Base-by-base conservation (phyloP, 1,140 invertebrate species). In the Tetranychus cinnabarinus region DNA sequence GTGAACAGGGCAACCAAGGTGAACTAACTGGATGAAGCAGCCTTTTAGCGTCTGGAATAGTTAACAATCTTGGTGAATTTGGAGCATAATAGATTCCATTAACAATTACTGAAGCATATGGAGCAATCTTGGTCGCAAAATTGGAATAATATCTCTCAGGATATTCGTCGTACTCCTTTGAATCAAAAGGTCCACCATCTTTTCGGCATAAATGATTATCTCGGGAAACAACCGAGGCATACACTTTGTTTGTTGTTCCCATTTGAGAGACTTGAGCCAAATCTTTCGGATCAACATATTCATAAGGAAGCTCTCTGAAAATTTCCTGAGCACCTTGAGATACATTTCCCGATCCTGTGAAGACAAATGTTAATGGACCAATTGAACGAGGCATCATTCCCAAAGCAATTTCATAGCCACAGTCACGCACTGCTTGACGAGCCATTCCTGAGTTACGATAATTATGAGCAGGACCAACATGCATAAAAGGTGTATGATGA, bases 1-100 rank as follows among this genome's bases (percentile, higher is more conserved):
- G 59, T 1, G 60, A 64, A 42, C 46, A 85, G 0, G 89, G 88
- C 35, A 97, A 70, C 91, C 91, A 97, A 0, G 91, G 91, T 0
- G 85, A 87, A 0, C 84, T 82, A 12, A 15, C 34, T 0, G 91
- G 87, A 63, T 84, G 77, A 0, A 98, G 73, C 2, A 99, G 76
- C 66, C 85, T 82, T 73, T 99, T 99, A 0, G 95, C 95, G 73
- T 98, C 95, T 0, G 95, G 93, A 65, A 98, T 93, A 1, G 93
- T 96, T 35, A 98, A 75, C 3, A 99, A 72, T 68, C 95, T 90
- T 0, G 96, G 95, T 56, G 90, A 89, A 69, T 88, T 88, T 1
- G 91, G 84, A 0, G 90, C 92, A 91, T 92, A 99, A 72, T 97
- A 99, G 65, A 99, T 97, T 7, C 96, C 89, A 70, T 99, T 98